These are phyloP conservation scores for Lagopus muta DNA, from an alignment of 2,113 vertebrate species.

Conservation along the genomic window DNA sequence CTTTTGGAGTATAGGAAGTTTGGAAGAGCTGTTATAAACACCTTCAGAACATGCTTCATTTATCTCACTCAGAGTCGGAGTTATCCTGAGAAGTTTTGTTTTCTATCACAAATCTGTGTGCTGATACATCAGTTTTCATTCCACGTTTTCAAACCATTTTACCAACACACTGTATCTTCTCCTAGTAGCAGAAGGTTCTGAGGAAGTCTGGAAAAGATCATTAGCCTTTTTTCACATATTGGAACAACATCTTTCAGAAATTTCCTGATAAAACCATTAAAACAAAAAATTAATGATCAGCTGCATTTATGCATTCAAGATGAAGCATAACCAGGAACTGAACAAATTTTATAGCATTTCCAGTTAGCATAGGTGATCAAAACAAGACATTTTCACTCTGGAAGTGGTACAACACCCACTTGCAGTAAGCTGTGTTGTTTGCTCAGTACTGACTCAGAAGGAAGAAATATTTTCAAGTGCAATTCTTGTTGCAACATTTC, in stretches of 20 bases:
- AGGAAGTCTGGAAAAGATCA: not conserved
- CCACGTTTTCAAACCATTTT: not conserved
- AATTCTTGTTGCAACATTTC: conserved; percentile 29
- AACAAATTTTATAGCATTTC: not conserved
- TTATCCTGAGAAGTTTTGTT: not conserved
- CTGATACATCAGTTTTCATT: not conserved
- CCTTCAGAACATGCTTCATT: not conserved
- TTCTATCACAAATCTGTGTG: not conserved
- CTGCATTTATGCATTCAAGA: not conserved
- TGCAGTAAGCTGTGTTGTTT: not conserved
- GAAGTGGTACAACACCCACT: not conserved
- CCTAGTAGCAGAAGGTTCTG: not conserved
- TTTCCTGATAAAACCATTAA: not conserved
- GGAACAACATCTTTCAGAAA: not conserved
- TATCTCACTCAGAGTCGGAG: not conserved
- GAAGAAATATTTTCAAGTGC: not conserved
- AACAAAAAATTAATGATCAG: not conserved
- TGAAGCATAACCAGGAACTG: not conserved
- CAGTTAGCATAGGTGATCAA: not conserved
- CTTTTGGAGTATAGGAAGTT: not conserved
- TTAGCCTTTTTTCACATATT: not conserved
- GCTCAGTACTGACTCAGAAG: conserved; percentile 40
- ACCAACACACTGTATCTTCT: not conserved
- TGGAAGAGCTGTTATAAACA: not conserved
- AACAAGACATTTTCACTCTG: rapidly evolving